These are phyloP conservation scores for Operophtera brumata DNA, from an alignment of 2,888 invertebrate species.

Conservation along the genomic window DNA sequence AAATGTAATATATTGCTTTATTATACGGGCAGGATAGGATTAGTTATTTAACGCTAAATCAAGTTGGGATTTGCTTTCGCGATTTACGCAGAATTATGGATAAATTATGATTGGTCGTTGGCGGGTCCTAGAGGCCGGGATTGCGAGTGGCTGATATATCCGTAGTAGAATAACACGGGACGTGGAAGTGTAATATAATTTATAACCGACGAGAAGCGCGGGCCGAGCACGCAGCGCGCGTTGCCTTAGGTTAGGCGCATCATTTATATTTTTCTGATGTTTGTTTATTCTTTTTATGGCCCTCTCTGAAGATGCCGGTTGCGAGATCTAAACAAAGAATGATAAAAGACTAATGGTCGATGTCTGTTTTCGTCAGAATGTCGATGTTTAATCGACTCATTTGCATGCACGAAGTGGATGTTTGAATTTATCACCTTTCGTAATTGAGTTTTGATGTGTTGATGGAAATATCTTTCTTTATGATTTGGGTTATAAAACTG, in stretches of 20 bases:
- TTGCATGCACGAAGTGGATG: conserved; percentile 61
- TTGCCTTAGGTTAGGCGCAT: conserved; percentile 74
- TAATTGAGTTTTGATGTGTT: conserved; percentile 61
- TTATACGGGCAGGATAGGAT: conserved; percentile 48
- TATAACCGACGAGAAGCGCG: conserved; percentile 63
- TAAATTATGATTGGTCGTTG: conserved; percentile 68
- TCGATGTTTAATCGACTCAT: conserved; percentile 73
- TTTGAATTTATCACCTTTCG: conserved; percentile 62
- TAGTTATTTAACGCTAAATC: conserved; percentile 56
- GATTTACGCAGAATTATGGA: conserved; percentile 62
- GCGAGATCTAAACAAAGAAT: conserved; percentile 73
- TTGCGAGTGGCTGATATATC: conserved; percentile 69
- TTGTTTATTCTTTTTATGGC: conserved; percentile 71
- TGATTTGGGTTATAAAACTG: conserved; percentile 50
- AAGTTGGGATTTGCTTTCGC: conserved; percentile 57
- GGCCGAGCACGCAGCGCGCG: conserved; percentile 59
- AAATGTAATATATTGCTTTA: conserved; percentile 51
- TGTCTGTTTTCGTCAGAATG: conserved; percentile 69
- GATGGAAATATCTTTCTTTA: conserved; percentile 56
- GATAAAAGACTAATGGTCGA: conserved; percentile 72
- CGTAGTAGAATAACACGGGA: conserved; percentile 71
- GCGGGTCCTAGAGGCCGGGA: conserved; percentile 55
- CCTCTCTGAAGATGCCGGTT: conserved; percentile 64
- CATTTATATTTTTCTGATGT: conserved; percentile 78
- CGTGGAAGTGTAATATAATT: conserved; percentile 73